Evolutionary conservation across 92 coral and sea anemone genomes (phyloP).

Genomic region (Parazoanthus atlanticus): DNA sequence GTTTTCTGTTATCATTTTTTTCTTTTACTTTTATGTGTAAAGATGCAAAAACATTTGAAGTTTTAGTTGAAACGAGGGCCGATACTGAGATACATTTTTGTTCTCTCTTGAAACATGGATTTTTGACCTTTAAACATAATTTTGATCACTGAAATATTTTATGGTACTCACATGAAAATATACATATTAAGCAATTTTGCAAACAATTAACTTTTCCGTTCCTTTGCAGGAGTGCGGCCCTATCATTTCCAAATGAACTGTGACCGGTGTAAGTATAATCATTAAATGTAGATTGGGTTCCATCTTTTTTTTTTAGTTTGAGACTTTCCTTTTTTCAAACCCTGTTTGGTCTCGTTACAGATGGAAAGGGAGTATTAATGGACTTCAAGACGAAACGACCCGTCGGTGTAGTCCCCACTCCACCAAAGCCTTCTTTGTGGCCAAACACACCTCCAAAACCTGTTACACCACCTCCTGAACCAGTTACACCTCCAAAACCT

Average conservation of each 20-base stretch:
- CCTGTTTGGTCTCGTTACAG: constrained; percentile 36
- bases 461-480: constrained; percentile 45
- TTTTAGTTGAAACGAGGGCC: no score
- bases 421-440: constrained; percentile 37
- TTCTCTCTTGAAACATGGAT: no score
- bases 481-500: constrained; percentile 50
- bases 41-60: no score
- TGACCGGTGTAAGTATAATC: constrained; percentile 69
- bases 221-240: constrained; percentile 51
- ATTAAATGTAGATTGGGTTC: background rate
- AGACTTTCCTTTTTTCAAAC: background rate
- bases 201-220: background rate
- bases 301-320: background rate
- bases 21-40: no score
- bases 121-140: no score
- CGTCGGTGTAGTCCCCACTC: constrained; percentile 59
- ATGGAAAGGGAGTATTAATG: constrained; percentile 78
- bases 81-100: no score
- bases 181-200: no score
- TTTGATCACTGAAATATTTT: no score
- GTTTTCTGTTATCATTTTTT: no score
- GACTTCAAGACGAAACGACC: constrained; percentile 86
- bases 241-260: constrained; percentile 90
- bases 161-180: no score
- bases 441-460: constrained; percentile 42